Conservation (phyloP, 2,888 invertebrate genomes). For the Andrena bucephala region DNA sequence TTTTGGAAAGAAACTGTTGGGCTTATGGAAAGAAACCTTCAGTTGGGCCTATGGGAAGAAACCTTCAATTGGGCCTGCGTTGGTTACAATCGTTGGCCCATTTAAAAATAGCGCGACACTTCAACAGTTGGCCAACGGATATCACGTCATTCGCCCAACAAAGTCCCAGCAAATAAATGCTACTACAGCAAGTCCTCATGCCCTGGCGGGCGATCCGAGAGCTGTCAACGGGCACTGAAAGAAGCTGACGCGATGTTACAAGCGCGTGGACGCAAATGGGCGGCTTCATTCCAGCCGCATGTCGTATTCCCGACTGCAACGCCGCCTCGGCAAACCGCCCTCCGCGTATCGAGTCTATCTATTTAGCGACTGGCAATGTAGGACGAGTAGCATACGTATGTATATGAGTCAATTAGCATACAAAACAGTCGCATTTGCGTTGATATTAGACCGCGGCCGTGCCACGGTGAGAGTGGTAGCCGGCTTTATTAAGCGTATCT, state of each 20-base stretch:
- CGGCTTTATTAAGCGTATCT: constrained; percentile 70
- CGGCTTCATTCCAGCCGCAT: constrained; percentile 45
- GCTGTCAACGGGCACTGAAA: constrained; percentile 19
- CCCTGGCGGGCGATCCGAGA: background rate
- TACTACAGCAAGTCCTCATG: background rate
- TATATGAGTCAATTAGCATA: constrained; percentile 79
- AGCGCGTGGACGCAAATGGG: constrained; percentile 62
- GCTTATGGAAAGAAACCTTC: no score
- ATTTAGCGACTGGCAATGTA: constrained; percentile 70
- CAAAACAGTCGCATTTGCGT: constrained; percentile 78
- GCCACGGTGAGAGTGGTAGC: constrained; percentile 38
- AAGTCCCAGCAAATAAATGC: no score
- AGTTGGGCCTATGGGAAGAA: no score
- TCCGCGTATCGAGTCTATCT: constrained; percentile 69
- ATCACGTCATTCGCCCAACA: no score
- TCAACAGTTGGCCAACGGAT: no score
- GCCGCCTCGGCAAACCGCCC: constrained; percentile 13
- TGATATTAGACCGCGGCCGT: constrained; percentile 72
- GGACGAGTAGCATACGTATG: constrained; percentile 70
- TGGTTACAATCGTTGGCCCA: no score
- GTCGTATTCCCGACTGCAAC: constrained; percentile 52
- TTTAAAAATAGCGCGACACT: no score
- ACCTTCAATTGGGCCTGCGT: no score
- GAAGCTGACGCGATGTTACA: constrained; percentile 58
- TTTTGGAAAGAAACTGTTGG: no score